Percentiles rank a stretch among this genome's conserved stretches.
Conservation (phyloP, 2,113 vertebrate genomes). For the Gnathonemus longibarbis region DNA sequence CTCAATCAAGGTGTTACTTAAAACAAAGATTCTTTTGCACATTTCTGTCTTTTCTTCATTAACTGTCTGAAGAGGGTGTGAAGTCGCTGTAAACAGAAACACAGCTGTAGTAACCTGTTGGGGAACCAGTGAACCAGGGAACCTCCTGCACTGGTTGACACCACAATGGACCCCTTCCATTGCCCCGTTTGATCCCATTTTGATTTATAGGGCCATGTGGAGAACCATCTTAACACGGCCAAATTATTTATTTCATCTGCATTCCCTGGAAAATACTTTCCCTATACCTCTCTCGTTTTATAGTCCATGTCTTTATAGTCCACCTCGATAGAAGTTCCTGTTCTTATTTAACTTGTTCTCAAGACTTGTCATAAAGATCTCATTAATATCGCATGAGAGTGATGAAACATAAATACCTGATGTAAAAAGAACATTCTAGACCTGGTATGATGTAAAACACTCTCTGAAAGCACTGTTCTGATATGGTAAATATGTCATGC, state of each 20-base stretch:
- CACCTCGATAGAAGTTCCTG: not conserved
- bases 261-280: not conserved
- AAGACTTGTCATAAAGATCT: not conserved
- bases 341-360: not conserved
- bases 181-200: not conserved
- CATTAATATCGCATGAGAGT: slow-evolving; percentile 5
- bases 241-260: not conserved
- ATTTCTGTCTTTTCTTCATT: not conserved
- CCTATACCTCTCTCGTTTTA: not conserved
- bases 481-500: not conserved
- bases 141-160: not conserved
- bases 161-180: not conserved
- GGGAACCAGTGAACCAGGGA: not conserved
- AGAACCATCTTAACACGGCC: not conserved
- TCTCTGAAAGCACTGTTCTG: not conserved
- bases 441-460: not conserved
- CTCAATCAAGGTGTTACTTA: not conserved
- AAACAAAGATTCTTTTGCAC: too few relatives aligned
- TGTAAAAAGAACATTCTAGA: not conserved
- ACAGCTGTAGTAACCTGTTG: not conserved
- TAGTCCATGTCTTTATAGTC: not conserved
- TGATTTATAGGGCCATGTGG: not conserved
- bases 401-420: not conserved
- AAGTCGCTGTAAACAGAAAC: not conserved
- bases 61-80: not conserved